A percentile compares a stretch with the other conserved stretches of the same genome.
Conservation (phyloP, 2,888 invertebrate genomes). For the Gonocerus acuteangulatus region DNA sequence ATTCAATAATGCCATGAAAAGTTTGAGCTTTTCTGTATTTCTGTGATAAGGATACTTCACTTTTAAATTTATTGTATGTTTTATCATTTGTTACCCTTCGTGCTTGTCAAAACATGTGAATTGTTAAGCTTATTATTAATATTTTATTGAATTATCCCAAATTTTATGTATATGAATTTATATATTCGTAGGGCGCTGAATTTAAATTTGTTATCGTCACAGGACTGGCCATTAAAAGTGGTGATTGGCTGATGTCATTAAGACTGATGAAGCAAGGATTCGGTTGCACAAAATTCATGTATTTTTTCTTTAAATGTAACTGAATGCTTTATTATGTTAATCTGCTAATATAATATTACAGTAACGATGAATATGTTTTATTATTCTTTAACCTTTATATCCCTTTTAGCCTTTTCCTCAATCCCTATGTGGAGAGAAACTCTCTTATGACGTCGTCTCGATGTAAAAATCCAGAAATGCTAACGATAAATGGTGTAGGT, state of each 20-base stretch:
- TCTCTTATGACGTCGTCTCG: no score
- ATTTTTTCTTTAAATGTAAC: constrained; percentile 7
- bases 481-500: no score
- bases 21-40: neutral
- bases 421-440: no score
- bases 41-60: constrained; percentile 12
- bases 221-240: neutral
- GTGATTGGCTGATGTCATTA: constrained; percentile 16
- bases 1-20: constrained; percentile 7
- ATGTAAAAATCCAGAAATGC: no score
- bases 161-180: neutral
- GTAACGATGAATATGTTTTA: no score
- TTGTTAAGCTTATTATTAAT: constrained; percentile 2
- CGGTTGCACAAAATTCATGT: constrained; percentile 7
- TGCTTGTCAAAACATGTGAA: constrained; percentile 8
- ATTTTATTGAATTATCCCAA: constrained; percentile 19
- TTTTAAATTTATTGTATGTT: neutral
- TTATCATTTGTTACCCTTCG: constrained; percentile 5
- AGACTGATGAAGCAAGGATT: constrained; percentile 21
- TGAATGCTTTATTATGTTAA: constrained; percentile 10
- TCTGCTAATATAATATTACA: constrained; percentile 2
- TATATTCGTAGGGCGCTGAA: neutral
- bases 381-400: no score
- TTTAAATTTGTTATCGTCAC: neutral
- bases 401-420: no score